These are phyloP conservation scores for Sarcophaga bullata DNA, from an alignment of 1,140 invertebrate genomes.

Conservation along the genomic window DNA sequence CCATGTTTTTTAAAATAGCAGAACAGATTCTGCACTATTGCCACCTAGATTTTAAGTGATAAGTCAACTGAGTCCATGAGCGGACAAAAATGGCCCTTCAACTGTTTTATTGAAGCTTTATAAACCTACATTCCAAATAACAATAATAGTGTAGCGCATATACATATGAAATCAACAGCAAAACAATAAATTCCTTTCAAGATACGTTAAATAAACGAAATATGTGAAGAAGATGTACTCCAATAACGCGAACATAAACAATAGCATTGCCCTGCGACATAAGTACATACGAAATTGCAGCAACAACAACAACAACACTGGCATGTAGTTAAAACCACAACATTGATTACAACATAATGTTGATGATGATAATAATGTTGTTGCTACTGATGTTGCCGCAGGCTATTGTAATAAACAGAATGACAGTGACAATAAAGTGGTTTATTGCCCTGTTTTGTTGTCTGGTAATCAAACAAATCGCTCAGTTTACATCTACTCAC, in stretches of 20 bases:
- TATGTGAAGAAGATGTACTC: conserved; percentile 24
- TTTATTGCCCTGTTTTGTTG: not conserved
- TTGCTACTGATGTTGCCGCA: not conserved
- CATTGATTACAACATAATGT: conserved; percentile 27
- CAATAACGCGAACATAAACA: not conserved
- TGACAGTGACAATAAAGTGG: conserved; percentile 43
- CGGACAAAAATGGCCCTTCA: no score
- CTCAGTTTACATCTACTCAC: conserved; percentile 42
- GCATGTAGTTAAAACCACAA: conserved; percentile 31
- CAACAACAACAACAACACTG: not conserved
- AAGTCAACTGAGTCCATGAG: no score
- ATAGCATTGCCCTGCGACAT: not conserved
- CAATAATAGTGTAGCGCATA: no score
- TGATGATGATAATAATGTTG: not conserved
- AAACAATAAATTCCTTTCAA: no score
- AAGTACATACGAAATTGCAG: not conserved
- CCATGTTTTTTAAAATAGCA: no score
- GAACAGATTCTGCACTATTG: no score
- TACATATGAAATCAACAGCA: no score
- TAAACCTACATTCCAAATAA: no score
- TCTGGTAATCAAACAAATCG: conserved; percentile 46
- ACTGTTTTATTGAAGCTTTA: no score
- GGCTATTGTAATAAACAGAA: conserved; percentile 24
- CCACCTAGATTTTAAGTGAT: no score
- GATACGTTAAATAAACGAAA: not conserved